These are phyloP conservation scores for Listronotus bonariensis DNA, from an alignment of 1,140 invertebrate genomes.

Conservation along the genomic window DNA sequence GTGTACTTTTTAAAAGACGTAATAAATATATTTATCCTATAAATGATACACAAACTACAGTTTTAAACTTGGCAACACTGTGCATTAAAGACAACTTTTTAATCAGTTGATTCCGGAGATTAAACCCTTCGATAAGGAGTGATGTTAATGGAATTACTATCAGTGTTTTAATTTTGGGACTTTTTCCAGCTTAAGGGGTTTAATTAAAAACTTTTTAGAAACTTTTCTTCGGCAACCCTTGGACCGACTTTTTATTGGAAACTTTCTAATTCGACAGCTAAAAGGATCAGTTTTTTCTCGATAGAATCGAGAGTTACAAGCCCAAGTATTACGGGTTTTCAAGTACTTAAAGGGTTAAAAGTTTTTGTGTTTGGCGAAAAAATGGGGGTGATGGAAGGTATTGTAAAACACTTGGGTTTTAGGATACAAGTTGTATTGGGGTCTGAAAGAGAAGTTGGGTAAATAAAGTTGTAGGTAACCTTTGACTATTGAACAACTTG, in stretches of 20 bases:
- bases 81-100: conserved; percentile 53
- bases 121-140: conserved; percentile 52
- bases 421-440: too few species aligned
- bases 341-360: conserved; percentile 26
- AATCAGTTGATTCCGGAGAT: conserved; percentile 55
- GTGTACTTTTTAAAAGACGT: too few species aligned
- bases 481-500: too few species aligned
- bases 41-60: too few species aligned
- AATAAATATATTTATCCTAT: too few species aligned
- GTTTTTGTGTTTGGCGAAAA: conserved; percentile 14
- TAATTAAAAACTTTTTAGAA: conserved; percentile 49
- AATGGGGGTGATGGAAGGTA: conserved; percentile 3
- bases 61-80: conserved; percentile 22
- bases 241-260: conserved; percentile 17
- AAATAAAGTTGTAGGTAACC: conserved; percentile 10
- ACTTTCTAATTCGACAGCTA: conserved; percentile 35
- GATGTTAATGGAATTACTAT: conserved; percentile 56
- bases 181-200: conserved; percentile 35
- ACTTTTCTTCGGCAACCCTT: conserved; percentile 16
- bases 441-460: not conserved
- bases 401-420: too few species aligned
- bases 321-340: conserved; percentile 20
- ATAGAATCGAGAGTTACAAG: conserved; percentile 18
- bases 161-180: conserved; percentile 51
- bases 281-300: conserved; percentile 22